These are phyloP conservation scores for Passer montanus DNA, from an alignment of 2,113 vertebrate species.

Conservation along the genomic window DNA sequence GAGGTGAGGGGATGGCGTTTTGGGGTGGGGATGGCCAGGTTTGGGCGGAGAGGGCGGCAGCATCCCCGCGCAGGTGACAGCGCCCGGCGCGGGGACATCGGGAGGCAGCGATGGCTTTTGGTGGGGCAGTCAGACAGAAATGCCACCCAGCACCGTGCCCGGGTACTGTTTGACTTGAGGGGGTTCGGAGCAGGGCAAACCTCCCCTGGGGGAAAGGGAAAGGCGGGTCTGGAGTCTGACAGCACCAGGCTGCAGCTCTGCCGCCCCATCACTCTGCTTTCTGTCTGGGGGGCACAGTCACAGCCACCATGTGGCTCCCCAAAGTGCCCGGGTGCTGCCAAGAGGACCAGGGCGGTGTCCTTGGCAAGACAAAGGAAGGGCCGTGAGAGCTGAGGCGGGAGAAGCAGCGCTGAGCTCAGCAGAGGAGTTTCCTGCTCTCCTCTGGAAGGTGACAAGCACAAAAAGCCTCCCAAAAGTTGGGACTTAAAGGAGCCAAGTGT, in stretches of 20 bases:
- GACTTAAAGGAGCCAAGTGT: neutral
- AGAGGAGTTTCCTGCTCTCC: neutral
- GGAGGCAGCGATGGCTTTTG: neutral
- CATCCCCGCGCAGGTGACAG: neutral
- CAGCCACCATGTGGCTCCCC: fast-evolving
- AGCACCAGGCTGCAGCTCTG: neutral
- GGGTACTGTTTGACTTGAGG: fast-evolving
- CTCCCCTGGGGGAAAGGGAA: neutral
- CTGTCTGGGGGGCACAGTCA: no score
- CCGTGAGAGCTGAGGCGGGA: neutral
- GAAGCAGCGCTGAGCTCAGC: slow-evolving; percentile 37
- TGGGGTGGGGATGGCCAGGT: no score
- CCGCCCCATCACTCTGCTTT: neutral
- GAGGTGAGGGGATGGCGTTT: neutral
- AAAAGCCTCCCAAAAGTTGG: neutral
- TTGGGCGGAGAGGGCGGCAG: neutral
- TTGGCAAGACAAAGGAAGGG: neutral
- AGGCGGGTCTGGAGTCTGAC: neutral
- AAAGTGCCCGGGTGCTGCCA: neutral
- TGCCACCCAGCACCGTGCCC: neutral
- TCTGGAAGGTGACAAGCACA: neutral
- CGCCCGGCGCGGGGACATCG: neutral
- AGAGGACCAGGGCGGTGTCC: neutral
- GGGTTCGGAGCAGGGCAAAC: neutral
- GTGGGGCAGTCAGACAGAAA: fast-evolving